Evolutionary conservation across 2,888 invertebrate genomes (phyloP).

Genomic region (Apodemia hepburni): DNA sequence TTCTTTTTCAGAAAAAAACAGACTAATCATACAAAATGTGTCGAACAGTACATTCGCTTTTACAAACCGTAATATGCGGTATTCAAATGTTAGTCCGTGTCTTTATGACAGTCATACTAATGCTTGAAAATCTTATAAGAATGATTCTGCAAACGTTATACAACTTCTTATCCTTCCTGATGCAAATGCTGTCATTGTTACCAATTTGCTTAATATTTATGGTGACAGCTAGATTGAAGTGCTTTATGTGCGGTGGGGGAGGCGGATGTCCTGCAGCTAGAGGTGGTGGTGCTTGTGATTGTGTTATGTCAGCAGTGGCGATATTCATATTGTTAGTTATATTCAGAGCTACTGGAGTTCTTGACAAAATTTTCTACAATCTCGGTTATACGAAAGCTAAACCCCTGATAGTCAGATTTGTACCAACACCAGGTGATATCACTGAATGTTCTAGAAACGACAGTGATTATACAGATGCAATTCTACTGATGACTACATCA

Average conservation of each 20-base stretch:
- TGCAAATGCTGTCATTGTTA: constrained; percentile 59
- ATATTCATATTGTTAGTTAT: constrained; percentile 53
- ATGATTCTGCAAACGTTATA: constrained; percentile 62
- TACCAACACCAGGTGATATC: constrained; percentile 52
- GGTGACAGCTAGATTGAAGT: constrained; percentile 52
- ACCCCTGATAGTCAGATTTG: constrained; percentile 36
- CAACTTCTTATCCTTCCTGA: constrained; percentile 59
- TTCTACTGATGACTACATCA: constrained; percentile 8
- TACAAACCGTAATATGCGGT: constrained; percentile 54
- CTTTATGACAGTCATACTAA: constrained; percentile 61
- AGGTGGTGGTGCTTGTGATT: constrained; percentile 59
- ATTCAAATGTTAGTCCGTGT: constrained; percentile 63
- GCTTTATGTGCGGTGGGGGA: constrained; percentile 61
- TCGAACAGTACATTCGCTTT: constrained; percentile 53
- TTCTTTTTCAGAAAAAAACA: constrained; percentile 37
- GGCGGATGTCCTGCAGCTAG: constrained; percentile 55
- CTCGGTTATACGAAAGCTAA: constrained; percentile 55
- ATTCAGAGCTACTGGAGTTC: constrained; percentile 55
- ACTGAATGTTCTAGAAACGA: constrained; percentile 55
- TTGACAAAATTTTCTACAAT: constrained; percentile 58
- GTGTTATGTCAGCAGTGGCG: constrained; percentile 53
- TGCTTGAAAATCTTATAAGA: constrained; percentile 61
- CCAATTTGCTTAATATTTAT: constrained; percentile 62
- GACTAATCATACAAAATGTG: constrained; percentile 47
- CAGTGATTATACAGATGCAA: constrained; percentile 31